phyloP scores from a whole-genome alignment of 2,888 invertebrate species.

The Rhopalosiphum nymphaeae region DNA sequence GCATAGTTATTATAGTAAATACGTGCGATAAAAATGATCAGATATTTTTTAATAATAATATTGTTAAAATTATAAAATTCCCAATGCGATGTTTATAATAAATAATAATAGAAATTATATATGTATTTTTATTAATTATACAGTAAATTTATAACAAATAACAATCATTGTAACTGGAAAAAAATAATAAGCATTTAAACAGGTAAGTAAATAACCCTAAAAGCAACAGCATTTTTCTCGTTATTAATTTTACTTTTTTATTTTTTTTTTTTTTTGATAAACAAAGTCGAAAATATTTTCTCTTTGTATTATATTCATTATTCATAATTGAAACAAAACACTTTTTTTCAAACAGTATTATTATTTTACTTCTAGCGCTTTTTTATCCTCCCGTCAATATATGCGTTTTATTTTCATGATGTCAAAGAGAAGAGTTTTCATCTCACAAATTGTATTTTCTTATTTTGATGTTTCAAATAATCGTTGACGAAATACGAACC shows the following conservation, averaged over 20 bases:
- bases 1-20: background rate
- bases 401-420: background rate
- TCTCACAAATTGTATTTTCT: background rate
- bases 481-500: background rate
- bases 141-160: background rate
- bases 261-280: background rate
- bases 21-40: background rate
- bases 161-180: background rate
- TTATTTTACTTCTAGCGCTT: background rate
- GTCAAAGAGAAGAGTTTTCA: background rate
- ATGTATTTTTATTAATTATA: background rate
- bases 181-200: constrained; percentile 7
- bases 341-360: background rate
- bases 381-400: background rate
- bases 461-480: background rate
- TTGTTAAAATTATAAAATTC: background rate
- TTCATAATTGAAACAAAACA: background rate
- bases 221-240: background rate
- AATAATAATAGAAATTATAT: background rate
- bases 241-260: background rate
- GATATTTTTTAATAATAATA: background rate
- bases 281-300: background rate
- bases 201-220: background rate
- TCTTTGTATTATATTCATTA: background rate
- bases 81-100: background rate